Conservation (phyloP, 2,113 vertebrate species). For the Phycodurus eques region DNA sequence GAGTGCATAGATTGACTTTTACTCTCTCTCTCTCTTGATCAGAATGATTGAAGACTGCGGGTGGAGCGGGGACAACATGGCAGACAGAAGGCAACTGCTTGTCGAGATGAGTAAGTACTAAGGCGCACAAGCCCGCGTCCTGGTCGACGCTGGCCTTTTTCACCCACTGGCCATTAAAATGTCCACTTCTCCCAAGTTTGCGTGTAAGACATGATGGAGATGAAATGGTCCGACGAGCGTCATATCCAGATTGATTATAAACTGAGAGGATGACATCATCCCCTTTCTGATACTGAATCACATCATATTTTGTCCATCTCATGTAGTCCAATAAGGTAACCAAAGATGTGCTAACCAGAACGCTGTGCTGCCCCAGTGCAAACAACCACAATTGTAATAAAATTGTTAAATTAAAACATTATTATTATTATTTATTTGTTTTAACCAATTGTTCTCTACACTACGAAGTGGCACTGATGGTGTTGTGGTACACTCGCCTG, state of each 20-base stretch:
- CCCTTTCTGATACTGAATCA: not conserved
- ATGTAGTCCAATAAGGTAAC: not conserved
- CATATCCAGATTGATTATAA: slow-evolving; percentile 11
- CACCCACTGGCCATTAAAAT: slow-evolving; percentile 29
- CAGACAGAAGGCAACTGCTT: slow-evolving; percentile 98
- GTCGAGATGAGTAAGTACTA: slow-evolving; percentile 97
- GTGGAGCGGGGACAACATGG: slow-evolving; percentile 90
- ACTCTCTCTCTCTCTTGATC: slow-evolving; percentile 65
- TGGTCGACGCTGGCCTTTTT: slow-evolving; percentile 29
- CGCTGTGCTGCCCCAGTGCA: not conserved
- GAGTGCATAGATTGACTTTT: slow-evolving; percentile 13
- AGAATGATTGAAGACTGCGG: slow-evolving; percentile 97
- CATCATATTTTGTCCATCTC: not conserved
- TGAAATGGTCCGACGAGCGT: slow-evolving; percentile 15
- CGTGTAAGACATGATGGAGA: slow-evolving; percentile 32
- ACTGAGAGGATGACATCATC: slow-evolving; percentile 11
- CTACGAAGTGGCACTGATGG: too few species aligned
- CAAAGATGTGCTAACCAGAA: not conserved
- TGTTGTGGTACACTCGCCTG: too few species aligned
- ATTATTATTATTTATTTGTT: too few species aligned
- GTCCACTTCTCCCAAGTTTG: slow-evolving; percentile 26
- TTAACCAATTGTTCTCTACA: too few species aligned
- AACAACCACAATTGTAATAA: not conserved
- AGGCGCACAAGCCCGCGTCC: slow-evolving; percentile 8
- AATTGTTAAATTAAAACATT: not conserved